A percentile compares a stretch with the other conserved stretches of the same genome.
These are phyloP conservation scores for Otocyon megalotis DNA, from an alignment of 2,113 vertebrate species.

Conservation along the genomic window DNA sequence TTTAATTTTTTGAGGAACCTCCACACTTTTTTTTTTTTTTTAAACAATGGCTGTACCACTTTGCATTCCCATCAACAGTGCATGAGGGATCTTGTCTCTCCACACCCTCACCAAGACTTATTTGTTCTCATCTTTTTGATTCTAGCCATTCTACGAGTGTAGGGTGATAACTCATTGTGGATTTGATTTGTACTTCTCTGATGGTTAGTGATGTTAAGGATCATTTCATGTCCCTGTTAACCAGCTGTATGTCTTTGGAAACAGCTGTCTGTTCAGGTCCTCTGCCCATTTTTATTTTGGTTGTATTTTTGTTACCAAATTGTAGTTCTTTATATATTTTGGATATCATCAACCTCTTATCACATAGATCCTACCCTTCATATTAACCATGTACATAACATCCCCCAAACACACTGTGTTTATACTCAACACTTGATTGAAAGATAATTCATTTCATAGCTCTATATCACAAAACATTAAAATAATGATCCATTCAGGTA, in stretches of 20 bases:
- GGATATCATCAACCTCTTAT: neutral
- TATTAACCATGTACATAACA: neutral
- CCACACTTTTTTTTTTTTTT: neutral
- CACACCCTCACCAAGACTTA: neutral
- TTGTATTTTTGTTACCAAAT: neutral
- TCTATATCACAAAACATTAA: slow-evolving; percentile 23
- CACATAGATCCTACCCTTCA: neutral
- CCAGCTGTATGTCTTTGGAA: neutral
- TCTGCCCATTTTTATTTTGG: neutral
- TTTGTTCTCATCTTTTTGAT: neutral
- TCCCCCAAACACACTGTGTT: neutral
- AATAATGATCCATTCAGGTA: neutral
- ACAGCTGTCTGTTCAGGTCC: neutral
- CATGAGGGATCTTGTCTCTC: neutral
- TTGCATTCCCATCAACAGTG: neutral
- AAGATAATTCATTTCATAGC: neutral
- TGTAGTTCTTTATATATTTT: neutral
- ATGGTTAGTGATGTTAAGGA: neutral
- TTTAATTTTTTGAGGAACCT: neutral
- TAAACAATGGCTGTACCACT: neutral
- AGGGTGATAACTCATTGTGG: neutral
- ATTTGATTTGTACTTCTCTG: neutral
- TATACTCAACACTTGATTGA: neutral
- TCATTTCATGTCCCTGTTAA: neutral
- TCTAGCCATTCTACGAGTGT: neutral